A percentile compares a stretch with the other conserved stretches of the same genome.
Evolutionary conservation across 2,113 vertebrate genomes (phyloP).

Genomic region (Camelus dromedarius): DNA sequence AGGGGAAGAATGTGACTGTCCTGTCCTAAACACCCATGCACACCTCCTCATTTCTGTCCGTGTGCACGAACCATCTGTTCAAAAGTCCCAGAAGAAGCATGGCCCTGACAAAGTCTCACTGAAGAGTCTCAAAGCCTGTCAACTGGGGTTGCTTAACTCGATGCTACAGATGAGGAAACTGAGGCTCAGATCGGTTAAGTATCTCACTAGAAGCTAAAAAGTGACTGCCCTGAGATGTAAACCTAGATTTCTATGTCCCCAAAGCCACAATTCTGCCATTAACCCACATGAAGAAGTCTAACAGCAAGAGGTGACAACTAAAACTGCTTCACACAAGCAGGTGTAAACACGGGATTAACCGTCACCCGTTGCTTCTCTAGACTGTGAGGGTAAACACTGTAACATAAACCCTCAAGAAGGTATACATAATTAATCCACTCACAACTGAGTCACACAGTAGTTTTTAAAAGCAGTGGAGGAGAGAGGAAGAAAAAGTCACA

Average conservation of each 20-base stretch:
- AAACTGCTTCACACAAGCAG: background rate
- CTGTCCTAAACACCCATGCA: background rate
- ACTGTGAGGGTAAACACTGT: background rate
- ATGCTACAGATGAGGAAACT: background rate
- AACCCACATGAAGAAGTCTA: background rate
- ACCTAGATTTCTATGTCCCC: background rate
- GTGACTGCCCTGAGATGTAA: background rate
- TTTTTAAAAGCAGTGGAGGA: background rate
- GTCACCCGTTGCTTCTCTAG: background rate
- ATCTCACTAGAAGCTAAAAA: background rate
- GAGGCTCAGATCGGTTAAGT: background rate
- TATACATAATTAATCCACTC: background rate
- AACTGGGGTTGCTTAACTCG: background rate
- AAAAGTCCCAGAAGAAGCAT: background rate
- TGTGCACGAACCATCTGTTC: background rate
- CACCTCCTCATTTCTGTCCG: background rate
- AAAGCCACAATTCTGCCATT: background rate
- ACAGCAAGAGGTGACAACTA: background rate
- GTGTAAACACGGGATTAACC: background rate
- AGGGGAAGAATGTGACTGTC: background rate
- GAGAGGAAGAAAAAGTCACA: background rate
- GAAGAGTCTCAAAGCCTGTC: background rate
- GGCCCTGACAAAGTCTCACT: background rate
- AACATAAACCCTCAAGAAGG: background rate
- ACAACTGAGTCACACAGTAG: background rate